These are phyloP conservation scores for Caranx melampygus DNA, from an alignment of 2,113 vertebrate species.

Conservation along the genomic window DNA sequence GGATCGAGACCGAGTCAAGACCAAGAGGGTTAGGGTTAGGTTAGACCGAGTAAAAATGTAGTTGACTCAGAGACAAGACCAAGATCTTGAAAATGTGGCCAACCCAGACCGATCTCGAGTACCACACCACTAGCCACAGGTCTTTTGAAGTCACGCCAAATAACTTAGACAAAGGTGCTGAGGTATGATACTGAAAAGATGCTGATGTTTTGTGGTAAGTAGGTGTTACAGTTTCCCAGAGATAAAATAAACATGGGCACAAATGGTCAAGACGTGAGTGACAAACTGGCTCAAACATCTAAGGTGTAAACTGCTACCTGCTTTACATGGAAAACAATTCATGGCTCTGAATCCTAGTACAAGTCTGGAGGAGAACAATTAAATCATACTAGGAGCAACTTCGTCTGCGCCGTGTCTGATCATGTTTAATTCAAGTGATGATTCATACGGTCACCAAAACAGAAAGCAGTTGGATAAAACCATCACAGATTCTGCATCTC, in stretches of 20 bases:
- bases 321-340: not conserved
- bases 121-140: too few species aligned
- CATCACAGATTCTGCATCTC: constrained; percentile 37
- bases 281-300: not conserved
- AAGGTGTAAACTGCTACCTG: not conserved
- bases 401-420: not conserved
- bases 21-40: too few species aligned
- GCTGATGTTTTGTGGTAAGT: not conserved
- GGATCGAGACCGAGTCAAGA: too few species aligned
- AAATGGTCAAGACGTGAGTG: not conserved
- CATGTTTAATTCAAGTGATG: constrained; percentile 14
- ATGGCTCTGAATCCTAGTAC: not conserved
- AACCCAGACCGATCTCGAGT: too few species aligned
- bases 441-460: constrained; percentile 5
- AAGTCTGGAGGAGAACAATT: not conserved
- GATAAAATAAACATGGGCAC: not conserved
- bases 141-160: not conserved
- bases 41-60: too few species aligned
- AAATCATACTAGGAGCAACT: not conserved
- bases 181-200: too few species aligned
- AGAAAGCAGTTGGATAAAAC: constrained; percentile 7
- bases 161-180: not conserved
- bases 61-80: too few species aligned
- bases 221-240: not conserved
- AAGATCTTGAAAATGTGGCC: too few species aligned